Conservation (phyloP, 2,797 vertebrate species). For the Thalassophryne amazonica region DNA sequence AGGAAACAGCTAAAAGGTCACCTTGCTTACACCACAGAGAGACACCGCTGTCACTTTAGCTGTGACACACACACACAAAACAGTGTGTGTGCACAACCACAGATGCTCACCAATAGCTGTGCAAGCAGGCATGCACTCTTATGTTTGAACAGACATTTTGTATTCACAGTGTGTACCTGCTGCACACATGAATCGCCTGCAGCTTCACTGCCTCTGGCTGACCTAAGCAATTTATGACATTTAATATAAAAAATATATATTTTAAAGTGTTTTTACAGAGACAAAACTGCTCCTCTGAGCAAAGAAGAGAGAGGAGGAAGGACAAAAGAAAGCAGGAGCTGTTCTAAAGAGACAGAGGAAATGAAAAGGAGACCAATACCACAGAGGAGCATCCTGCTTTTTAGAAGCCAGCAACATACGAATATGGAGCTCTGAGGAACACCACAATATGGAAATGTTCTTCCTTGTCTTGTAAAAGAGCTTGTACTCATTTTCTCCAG, state of each 20-base stretch:
- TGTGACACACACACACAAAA: conserved; percentile 1
- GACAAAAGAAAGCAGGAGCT: conserved; percentile 16
- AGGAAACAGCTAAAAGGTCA: conserved; percentile 51
- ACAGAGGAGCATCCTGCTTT: too few relatives aligned
- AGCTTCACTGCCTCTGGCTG: conserved; percentile 39
- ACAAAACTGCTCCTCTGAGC: conserved; percentile 45
- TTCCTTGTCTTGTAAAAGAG: not conserved
- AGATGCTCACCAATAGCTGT: conserved; percentile 14
- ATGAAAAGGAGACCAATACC: conserved; percentile 13
- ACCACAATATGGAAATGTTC: not conserved
- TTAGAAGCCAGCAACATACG: too few relatives aligned
- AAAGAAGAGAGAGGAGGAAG: conserved; percentile 6
- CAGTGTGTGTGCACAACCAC: conserved; percentile 1
- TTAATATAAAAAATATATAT: conserved; percentile 72
- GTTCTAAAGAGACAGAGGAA: too few relatives aligned
- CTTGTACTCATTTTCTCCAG: not conserved
- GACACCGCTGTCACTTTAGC: conserved; percentile 8
- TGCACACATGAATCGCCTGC: conserved; percentile 5
- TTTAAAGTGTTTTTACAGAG: conserved; percentile 50
- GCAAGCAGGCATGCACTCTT: conserved; percentile 3
- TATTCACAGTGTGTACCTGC: conserved; percentile 24
- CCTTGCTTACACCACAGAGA: conserved; percentile 18
- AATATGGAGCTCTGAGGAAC: too few relatives aligned
- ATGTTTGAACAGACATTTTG: conserved; percentile 25
- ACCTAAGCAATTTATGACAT: conserved; percentile 70